Base-by-base conservation (phyloP, 1,140 invertebrate genomes). In the Eueides isabella region DNA sequence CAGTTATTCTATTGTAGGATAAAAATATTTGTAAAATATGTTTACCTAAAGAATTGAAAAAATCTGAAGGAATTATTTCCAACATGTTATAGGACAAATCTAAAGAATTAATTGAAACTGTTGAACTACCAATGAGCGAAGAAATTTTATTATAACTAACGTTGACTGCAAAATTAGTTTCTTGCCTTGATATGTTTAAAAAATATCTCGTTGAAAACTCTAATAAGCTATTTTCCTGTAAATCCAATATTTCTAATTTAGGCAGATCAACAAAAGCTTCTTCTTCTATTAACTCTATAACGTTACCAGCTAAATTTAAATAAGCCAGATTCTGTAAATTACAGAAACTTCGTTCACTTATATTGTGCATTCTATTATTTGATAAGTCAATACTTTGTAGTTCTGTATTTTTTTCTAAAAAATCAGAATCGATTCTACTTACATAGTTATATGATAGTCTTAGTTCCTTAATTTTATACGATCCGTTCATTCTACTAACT, bases 391-490 rank as follows among this genome's bases (percentile, higher is more conserved):
- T 86, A 14, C 94, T 96, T 82, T 96, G 95, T 65, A 97, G 80
- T 68, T 94, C 94, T 5, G 87, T 80, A 48, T 97, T 85, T 48
- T 90, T 89, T 62, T 88, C 81, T 78, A 97, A 96, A 33, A 96
- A 96, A 23, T 95, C 92, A 3, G 93, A 80, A 55, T 95, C 92
- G 3, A 97, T 84, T 11, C 81, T 86, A 61, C 93, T 93, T 61
- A 97, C 81, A 31, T 95, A 94, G 90, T 97, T 97, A 81, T 97
- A 95, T 5, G 96, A 96, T 19, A 97, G 89, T 77, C 96, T 94
- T 5, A 98, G 94, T 76, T 98, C 97, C 35, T 95, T 95, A 30
- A 98, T 90, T 83, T 96, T 95, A 19, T 93, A 94, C 85, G 97
- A 96, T 30, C 95, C 90, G 29, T 94, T 95, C 1, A 94, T 90